Conservation (phyloP, 2,888 invertebrate species). For the Drosophila merina region DNA sequence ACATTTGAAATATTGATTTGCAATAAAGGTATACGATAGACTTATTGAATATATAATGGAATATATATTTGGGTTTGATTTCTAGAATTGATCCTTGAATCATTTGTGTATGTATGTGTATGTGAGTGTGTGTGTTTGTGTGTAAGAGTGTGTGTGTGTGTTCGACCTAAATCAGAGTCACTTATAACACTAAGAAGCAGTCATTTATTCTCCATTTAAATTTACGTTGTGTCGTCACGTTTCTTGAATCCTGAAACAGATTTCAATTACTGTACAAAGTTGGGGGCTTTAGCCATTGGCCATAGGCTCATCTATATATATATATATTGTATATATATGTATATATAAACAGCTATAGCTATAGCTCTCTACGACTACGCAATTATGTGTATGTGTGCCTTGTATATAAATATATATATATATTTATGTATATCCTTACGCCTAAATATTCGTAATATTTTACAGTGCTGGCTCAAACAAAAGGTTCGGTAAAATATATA, state of each 20-base stretch:
- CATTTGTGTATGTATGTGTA: conserved; percentile 22
- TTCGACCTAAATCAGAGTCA: conserved; percentile 73
- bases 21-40: conserved; percentile 54
- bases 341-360: conserved; percentile 42
- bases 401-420: conserved; percentile 56
- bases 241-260: conserved; percentile 79
- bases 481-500: conserved; percentile 51
- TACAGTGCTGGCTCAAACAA: conserved; percentile 54
- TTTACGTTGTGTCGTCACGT: conserved; percentile 76
- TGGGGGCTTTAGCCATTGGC: conserved; percentile 43
- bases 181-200: conserved; percentile 83
- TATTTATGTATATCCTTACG: conserved; percentile 40
- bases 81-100: conserved; percentile 64
- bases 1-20: conserved; percentile 48
- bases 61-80: conserved; percentile 74
- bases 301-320: conserved; percentile 35
- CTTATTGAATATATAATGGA: conserved; percentile 51
- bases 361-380: conserved; percentile 61
- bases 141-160: conserved; percentile 22
- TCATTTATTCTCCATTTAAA: conserved; percentile 84
- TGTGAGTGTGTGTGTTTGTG: background rate
- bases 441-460: conserved; percentile 49
- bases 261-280: conserved; percentile 78
- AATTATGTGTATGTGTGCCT: conserved; percentile 51
- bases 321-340: conserved; percentile 40